phyloP scores from a whole-genome alignment of 1,140 invertebrate species.

The Temnothorax curvispinosus region DNA sequence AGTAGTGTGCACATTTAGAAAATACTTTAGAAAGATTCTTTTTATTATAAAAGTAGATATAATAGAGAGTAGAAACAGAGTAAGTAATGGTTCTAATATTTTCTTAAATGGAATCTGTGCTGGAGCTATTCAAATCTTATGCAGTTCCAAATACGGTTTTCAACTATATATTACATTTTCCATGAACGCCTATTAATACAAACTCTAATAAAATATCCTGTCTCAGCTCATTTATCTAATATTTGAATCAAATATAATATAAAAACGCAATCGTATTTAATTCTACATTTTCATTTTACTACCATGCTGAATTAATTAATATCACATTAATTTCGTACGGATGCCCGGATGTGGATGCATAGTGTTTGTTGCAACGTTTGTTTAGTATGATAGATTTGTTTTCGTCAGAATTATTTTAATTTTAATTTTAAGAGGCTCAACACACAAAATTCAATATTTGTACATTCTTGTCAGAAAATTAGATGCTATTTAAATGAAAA shows the following conservation, averaged over 20 bases:
- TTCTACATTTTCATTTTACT: conserved; percentile 25
- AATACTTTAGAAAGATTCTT: background rate
- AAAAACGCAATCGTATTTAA: conserved; percentile 36
- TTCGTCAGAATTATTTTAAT: background rate
- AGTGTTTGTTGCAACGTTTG: background rate
- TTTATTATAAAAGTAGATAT: background rate
- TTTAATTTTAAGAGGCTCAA: background rate
- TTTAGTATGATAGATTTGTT: background rate
- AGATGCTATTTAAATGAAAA: background rate
- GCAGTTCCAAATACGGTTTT: conserved; percentile 47
- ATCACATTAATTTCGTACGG: conserved; percentile 5
- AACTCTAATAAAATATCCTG: conserved; percentile 49
- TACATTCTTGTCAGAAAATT: background rate
- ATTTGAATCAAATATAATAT: conserved; percentile 31
- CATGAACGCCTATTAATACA: conserved; percentile 42
- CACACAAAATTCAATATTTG: background rate
- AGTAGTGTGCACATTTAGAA: background rate
- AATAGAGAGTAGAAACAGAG: background rate
- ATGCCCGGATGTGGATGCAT: background rate
- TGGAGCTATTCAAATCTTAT: conserved; percentile 44
- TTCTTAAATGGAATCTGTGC: conserved; percentile 55
- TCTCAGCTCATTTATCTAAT: conserved; percentile 47
- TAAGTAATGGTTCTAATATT: conserved; percentile 47
- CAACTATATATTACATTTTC: conserved; percentile 33
- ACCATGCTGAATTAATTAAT: background rate